phyloP scores from a whole-genome alignment of 2,888 invertebrate genomes.

The Erynnis tages region DNA sequence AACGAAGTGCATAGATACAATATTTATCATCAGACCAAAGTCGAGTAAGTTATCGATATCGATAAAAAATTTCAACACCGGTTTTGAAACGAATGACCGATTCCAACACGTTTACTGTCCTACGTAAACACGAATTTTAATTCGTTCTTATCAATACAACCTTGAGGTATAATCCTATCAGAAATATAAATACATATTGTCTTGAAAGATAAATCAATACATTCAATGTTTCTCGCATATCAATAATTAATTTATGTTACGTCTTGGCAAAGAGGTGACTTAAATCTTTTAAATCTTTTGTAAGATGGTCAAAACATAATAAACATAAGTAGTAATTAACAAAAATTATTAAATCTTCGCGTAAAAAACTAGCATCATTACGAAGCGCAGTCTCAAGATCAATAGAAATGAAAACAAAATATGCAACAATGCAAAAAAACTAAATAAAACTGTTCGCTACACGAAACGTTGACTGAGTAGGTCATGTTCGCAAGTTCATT shows the following conservation, averaged over 20 bases:
- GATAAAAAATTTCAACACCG: constrained; percentile 9
- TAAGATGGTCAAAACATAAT: too few relatives aligned
- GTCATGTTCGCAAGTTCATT: not conserved
- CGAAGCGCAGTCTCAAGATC: too few relatives aligned
- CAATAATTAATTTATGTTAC: too few relatives aligned
- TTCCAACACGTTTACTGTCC: not conserved
- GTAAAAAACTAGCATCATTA: too few relatives aligned
- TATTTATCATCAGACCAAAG: not conserved
- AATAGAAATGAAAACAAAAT: too few relatives aligned
- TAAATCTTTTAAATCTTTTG: too few relatives aligned
- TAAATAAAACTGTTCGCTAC: not conserved
- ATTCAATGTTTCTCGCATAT: too few relatives aligned
- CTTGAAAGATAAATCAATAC: not conserved
- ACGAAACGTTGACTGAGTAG: not conserved
- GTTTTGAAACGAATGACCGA: not conserved
- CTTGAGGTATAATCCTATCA: not conserved
- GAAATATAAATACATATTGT: not conserved
- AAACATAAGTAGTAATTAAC: too few relatives aligned
- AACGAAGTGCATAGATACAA: not conserved
- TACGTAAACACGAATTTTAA: not conserved
- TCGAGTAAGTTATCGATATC: not conserved
- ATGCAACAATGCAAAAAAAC: not conserved
- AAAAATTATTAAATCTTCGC: too few relatives aligned
- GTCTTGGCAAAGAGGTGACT: too few relatives aligned
- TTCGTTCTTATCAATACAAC: constrained; percentile 1